These are phyloP conservation scores for Yponomeuta plumbellus DNA, from an alignment of 2,888 invertebrate species.

Conservation along the genomic window DNA sequence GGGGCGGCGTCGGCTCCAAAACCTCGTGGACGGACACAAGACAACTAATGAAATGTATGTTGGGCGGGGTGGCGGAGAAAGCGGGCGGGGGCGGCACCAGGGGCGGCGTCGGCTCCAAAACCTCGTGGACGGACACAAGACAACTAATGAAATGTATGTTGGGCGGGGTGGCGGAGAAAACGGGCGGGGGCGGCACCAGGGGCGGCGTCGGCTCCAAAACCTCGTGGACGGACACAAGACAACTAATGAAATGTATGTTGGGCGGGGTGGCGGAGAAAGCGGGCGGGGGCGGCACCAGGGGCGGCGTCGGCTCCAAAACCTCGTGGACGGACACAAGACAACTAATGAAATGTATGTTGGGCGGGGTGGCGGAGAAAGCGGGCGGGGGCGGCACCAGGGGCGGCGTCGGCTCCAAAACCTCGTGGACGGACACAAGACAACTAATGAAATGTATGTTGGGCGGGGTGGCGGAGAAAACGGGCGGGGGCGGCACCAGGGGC, in stretches of 20 bases:
- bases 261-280: slow-evolving; percentile 14
- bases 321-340: too few relatives aligned
- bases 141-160: too few relatives aligned
- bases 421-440: too few relatives aligned
- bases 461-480: slow-evolving; percentile 13
- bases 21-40: background rate
- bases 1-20: background rate
- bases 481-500: slow-evolving; percentile 5
- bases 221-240: too few relatives aligned
- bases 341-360: too few relatives aligned
- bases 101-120: background rate
- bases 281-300: slow-evolving; percentile 5
- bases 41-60: too few relatives aligned
- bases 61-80: slow-evolving; percentile 15
- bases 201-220: background rate
- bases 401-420: background rate
- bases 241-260: too few relatives aligned
- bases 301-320: background rate
- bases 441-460: too few relatives aligned
- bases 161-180: slow-evolving; percentile 14
- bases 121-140: background rate
- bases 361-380: slow-evolving; percentile 13
- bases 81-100: slow-evolving; percentile 5
- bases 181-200: slow-evolving; percentile 4
- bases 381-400: slow-evolving; percentile 7